Percentiles rank a stretch among this genome's conserved stretches.
Evolutionary conservation across 2,113 vertebrate species (phyloP).

Genomic region (Chloroceryle aenea): DNA sequence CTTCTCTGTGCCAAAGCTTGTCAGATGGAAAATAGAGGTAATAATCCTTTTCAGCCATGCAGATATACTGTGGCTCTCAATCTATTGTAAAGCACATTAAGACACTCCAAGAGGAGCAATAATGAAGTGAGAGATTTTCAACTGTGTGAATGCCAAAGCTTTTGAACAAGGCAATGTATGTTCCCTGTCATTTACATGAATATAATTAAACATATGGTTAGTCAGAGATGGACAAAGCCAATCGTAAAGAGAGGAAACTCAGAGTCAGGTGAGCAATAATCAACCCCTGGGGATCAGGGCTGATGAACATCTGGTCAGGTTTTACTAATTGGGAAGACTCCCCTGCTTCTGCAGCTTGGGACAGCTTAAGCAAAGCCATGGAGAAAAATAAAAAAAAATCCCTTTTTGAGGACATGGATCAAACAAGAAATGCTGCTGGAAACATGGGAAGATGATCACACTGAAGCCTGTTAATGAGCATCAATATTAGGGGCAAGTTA

Average conservation of each 20-base stretch:
- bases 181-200: not conserved
- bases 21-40: slow-evolving; percentile 48
- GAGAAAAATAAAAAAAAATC: not conserved
- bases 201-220: slow-evolving; percentile 35
- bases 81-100: slow-evolving; percentile 14
- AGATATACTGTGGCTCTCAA: not conserved
- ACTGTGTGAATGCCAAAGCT: slow-evolving; percentile 18
- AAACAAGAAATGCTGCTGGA: not conserved
- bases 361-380: not conserved
- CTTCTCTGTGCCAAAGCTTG: slow-evolving; percentile 18
- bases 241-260: not conserved
- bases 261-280: not conserved
- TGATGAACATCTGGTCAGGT: not conserved
- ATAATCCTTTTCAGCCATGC: slow-evolving; percentile 37
- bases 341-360: not conserved
- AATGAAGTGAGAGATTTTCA: slow-evolving; percentile 32
- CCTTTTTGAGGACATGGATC: not conserved
- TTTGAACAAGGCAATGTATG: not conserved
- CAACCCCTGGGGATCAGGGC: not conserved
- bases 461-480: slow-evolving; percentile 12
- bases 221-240: not conserved
- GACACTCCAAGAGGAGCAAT: slow-evolving; percentile 20
- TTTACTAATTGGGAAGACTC: not conserved
- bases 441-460: not conserved
- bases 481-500: not conserved